Base-by-base conservation (phyloP, 2,113 vertebrate species). In the Origma solitaria region DNA sequence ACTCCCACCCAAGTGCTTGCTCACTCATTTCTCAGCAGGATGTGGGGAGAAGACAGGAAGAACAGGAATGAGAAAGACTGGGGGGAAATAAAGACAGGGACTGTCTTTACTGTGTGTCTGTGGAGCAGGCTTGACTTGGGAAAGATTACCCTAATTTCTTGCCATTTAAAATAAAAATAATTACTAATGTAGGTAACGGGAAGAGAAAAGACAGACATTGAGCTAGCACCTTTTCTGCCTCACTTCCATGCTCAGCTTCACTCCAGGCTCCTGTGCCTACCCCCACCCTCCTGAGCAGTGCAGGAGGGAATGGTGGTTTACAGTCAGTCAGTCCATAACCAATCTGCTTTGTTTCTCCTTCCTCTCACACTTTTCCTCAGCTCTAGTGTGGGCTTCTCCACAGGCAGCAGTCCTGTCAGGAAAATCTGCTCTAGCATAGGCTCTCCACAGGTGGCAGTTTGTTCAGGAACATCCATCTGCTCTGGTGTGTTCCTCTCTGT, bases 391-490 rank as follows among this genome's bases (percentile, higher is more conserved):
- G 44, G 66, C 71, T 82, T 6, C 38, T 92, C 72, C 33, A 31
- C 35, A 37, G 42, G 50, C 72, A 83, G 49, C 50, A 86, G 12
- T 61, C 62, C 45, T 77, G 23, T 81, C 44, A 86, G 54, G 21
- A 86, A 95, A 89, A 94, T 96, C 76, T 96, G 68, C 47, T 57
- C 13, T 37, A 62, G 45, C 57, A 13, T 13, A 69, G 31, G 22
- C 49, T 95, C 86, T 88, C 89, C 42, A 53, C 68, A 73, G 83
- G 86, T 96, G 80, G 45, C 45, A 61, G 37, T 73, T 94, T 23
- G 60, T 91, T 88, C 60, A 71, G 51, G 73, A 95, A 62, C 24
- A 77, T 65, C 83, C 91, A 94, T 96, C 93, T 95, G 93, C 54
- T 88, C 28, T 70, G 47, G 8, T 89, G 50, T 70, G 35, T 62